Base-by-base conservation (phyloP, 2,888 invertebrate genomes). In the Oeneis ivallda region DNA sequence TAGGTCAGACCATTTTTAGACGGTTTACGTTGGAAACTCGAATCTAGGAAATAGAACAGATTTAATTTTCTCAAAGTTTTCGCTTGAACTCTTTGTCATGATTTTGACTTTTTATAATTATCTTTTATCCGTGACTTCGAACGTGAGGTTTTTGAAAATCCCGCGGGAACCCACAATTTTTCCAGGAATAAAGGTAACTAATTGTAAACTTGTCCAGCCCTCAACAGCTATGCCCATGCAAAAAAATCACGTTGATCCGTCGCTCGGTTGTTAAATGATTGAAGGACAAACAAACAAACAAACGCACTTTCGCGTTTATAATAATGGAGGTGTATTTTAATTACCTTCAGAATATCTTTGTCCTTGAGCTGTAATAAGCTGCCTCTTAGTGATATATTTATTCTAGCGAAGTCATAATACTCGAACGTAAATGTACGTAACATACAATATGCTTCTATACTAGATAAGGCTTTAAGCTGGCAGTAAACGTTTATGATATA, bases 1-100 rank as follows among this genome's bases (percentile, higher is more conserved):
- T 67, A 65, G 71, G 68, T 70, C 70, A 71, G 52, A 57, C 32
- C 39, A 54, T 65, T 62, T 54, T 68, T 62, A 59, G 34, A 47
- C 10, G 49, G 49, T 49, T 32, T 52, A n/a, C 13, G 53, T 11
- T 59, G n/a, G 13, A 4, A 15, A 47, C 13, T 45, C 43, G 26
- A 19, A 11, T 52, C n/a, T 19, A 58, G 9, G 34, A 53, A 37
- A 15, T 53, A 32, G 13, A 8, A 37, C 13, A 8, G 9, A 15
- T 53, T 15, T 9, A 53, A 37, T 15, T 34, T 53, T 53, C 26
- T 47, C 15, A 17, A 26, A 50, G 13, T 50, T 50, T 26, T 50
- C 9, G 47, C 17, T 15, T 17, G 10, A 2, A 47, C 9, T 1
- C 15, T 15, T 9, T 9, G 47, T 10, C 47, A 47, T 47, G 47